Base-by-base conservation (phyloP, 1,140 invertebrate genomes). In the Drosophila sproati region DNA sequence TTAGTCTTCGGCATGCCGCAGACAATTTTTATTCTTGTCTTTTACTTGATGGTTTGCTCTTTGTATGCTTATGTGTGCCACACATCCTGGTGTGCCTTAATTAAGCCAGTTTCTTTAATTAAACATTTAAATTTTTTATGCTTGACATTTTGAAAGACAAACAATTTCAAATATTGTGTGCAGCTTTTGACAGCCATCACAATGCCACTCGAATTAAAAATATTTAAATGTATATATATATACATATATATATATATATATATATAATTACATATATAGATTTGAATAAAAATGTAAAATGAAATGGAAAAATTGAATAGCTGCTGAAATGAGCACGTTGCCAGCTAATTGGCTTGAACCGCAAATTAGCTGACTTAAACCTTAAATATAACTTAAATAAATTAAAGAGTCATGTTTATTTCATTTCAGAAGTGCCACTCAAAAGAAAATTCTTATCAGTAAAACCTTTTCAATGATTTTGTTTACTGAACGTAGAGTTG, bases 71-170 rank as follows among this genome's bases (percentile, higher is more conserved):
- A 20, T 10, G 31, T 29, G 29, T 34, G n/a, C 39, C 10, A 51
- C 43, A 54, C 47, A 37, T 34, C 29, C 39, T 39, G 2, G 10
- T 51, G 35, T 70, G 37, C 52, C 63, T 77, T 79, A 77, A 82
- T 87, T 82, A 63, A 78, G 59, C 71, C 82, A 72, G 63, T 73
- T 78, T 86, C 41, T 74, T 85, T 69, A 79, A 86, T 88, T 87
- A 77, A 69, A 71, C 55, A 77, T 73, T 82, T 54, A 60, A 79
- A 82, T 76, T 55, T 68, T 70, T 82, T 52, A 60, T 77, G 73
- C 69, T 55, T 68, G 29, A 20, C 70, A 87, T 79, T 79, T 77
- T 77, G 50, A 71, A 82, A 82, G 72, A 61, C 57, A 78, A 77
- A 86, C 67, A 73, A 76, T 71, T 87, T n/a, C 47, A 54, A 48